Percentiles rank a stretch among this genome's conserved stretches.
Evolutionary conservation across 1,140 invertebrate genomes (phyloP).

Genomic region (Micrasema minimum): DNA sequence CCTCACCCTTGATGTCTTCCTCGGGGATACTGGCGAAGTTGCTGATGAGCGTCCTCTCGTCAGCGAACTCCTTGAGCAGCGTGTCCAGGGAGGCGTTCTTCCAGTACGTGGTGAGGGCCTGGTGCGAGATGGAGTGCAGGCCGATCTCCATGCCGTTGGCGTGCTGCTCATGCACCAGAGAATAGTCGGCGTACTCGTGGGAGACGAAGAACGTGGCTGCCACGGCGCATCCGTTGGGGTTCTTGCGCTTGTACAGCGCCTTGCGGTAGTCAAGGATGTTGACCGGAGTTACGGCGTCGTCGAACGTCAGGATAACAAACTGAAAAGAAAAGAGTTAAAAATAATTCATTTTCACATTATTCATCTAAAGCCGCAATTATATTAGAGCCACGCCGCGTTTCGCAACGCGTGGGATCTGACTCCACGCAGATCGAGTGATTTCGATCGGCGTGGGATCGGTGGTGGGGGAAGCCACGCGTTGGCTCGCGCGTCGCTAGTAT

Average conservation of each 20-base stretch:
- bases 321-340: no score
- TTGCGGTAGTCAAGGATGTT: slow-evolving; percentile 74
- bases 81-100: slow-evolving; percentile 58
- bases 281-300: slow-evolving; percentile 74
- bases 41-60: slow-evolving; percentile 65
- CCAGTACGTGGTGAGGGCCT: slow-evolving; percentile 66
- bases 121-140: slow-evolving; percentile 71
- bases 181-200: slow-evolving; percentile 78
- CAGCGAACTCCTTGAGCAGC: slow-evolving; percentile 69
- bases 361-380: no score
- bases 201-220: slow-evolving; percentile 74
- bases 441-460: no score
- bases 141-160: slow-evolving; percentile 77
- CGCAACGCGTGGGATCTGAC: no score
- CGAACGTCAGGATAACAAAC: slow-evolving; percentile 76
- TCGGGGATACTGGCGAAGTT: slow-evolving; percentile 70
- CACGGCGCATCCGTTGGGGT: slow-evolving; percentile 74
- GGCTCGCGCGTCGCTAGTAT: no score
- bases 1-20: slow-evolving; percentile 40
- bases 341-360: no score
- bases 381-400: no score
- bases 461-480: no score
- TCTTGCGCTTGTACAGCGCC: slow-evolving; percentile 68
- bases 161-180: slow-evolving; percentile 71
- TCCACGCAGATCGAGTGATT: no score